These are phyloP conservation scores for Epinephelus coioides DNA, from an alignment of 2,797 vertebrate genomes.

Conservation along the genomic window DNA sequence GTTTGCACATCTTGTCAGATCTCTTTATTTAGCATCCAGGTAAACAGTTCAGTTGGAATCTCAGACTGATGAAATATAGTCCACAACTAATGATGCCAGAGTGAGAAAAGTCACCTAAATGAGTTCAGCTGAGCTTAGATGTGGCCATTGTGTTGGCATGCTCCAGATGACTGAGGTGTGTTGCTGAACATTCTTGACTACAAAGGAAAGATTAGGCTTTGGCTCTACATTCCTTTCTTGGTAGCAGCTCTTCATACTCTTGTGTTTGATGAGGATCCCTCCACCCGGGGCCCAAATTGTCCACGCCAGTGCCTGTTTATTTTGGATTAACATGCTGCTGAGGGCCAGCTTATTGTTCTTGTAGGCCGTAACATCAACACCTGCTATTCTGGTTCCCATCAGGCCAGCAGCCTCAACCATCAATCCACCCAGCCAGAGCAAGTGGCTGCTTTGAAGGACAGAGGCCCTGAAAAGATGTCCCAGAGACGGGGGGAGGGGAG, in stretches of 20 bases:
- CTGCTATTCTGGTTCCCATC: constrained; percentile 80
- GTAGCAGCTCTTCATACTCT: constrained; percentile 34
- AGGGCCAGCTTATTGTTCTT: constrained; percentile 77
- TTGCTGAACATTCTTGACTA: constrained; percentile 53
- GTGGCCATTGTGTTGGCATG: constrained; percentile 7
- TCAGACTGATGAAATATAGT: too few species aligned
- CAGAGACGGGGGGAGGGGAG: constrained; percentile 26
- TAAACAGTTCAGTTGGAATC: too few species aligned
- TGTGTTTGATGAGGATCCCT: constrained; percentile 59
- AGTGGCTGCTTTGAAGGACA: constrained; percentile 77
- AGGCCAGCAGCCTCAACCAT: constrained; percentile 62
- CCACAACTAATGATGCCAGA: neutral
- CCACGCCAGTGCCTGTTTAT: constrained; percentile 65
- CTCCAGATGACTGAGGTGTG: constrained; percentile 30
- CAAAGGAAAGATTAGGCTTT: constrained; percentile 51
- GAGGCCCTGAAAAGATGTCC: constrained; percentile 66
- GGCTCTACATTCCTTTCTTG: constrained; percentile 56
- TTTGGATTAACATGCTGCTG: constrained; percentile 85
- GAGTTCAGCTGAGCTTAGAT: neutral
- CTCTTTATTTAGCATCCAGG: too few species aligned
- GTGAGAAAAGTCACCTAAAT: constrained; percentile 20
- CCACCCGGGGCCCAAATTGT: constrained; percentile 33
- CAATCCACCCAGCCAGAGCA: constrained; percentile 69
- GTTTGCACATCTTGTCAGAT: too few species aligned
- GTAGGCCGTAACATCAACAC: constrained; percentile 75